Percentiles rank a stretch among this genome's conserved stretches.
phyloP scores from a whole-genome alignment of 2,888 invertebrate species.

The Lasioglossum morio region DNA sequence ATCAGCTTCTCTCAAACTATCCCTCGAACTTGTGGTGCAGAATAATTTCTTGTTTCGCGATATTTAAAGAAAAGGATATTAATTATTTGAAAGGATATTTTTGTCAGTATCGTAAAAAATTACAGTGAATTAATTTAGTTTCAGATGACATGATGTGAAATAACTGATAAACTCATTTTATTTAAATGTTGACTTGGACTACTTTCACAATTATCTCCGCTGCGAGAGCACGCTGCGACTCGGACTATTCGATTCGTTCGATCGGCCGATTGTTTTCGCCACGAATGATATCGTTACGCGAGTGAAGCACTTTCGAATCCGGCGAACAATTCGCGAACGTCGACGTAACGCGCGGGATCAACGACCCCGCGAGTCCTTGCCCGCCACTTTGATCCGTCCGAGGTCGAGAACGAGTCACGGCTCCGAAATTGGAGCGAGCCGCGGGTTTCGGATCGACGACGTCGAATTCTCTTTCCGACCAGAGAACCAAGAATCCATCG shows the following conservation, averaged over 20 bases:
- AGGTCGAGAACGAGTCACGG: conserved; percentile 24
- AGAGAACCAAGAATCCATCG: conserved; percentile 27
- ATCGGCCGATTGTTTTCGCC: not conserved
- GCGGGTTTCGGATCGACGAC: conserved; percentile 23
- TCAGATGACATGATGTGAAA: too few relatives aligned
- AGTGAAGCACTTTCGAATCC: not conserved
- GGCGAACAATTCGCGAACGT: not conserved
- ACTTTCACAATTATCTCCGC: too few relatives aligned
- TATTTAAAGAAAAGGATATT: too few relatives aligned
- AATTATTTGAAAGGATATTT: too few relatives aligned
- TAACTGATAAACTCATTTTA: too few relatives aligned
- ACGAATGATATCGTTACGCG: not conserved
- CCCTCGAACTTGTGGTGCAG: too few relatives aligned
- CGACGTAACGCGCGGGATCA: conserved; percentile 26
- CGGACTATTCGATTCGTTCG: not conserved
- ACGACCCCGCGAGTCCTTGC: conserved; percentile 35
- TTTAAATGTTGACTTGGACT: too few relatives aligned
- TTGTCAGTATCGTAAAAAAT: too few relatives aligned
- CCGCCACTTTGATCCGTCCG: conserved; percentile 28
- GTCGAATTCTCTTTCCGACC: conserved; percentile 7
- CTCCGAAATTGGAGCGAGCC: conserved; percentile 32
- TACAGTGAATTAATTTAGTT: too few relatives aligned
- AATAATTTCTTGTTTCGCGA: too few relatives aligned
- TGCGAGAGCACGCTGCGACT: not conserved
- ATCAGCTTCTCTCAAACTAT: too few relatives aligned